These are phyloP conservation scores for Romanogobio albipinnatus DNA, from an alignment of 2,113 vertebrate genomes.

Conservation along the genomic window DNA sequence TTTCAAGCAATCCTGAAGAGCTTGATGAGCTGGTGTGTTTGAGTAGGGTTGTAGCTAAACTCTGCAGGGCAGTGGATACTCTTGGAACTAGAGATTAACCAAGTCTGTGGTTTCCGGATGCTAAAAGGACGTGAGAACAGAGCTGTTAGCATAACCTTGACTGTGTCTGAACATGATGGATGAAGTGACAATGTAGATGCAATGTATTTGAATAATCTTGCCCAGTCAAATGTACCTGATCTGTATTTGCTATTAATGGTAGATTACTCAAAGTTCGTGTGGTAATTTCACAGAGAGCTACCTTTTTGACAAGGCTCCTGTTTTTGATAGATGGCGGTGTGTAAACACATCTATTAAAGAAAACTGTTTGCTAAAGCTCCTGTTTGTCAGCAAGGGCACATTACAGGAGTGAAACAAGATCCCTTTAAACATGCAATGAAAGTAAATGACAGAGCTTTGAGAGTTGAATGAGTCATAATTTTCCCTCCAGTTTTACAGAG, in stretches of 20 bases:
- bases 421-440: constrained; percentile 32
- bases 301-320: constrained; percentile 26
- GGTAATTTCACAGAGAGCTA: constrained; percentile 13
- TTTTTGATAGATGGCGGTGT: constrained; percentile 51
- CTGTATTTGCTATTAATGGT: not conserved
- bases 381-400: constrained; percentile 51
- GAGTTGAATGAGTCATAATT: constrained; percentile 30
- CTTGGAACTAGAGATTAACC: not conserved
- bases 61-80: no score
- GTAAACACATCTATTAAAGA: constrained; percentile 52
- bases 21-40: no score
- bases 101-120: not conserved
- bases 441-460: constrained; percentile 49
- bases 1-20: no score
- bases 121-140: not conserved
- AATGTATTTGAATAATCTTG: not conserved
- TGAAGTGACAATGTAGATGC: not conserved
- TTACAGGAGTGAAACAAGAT: constrained; percentile 21
- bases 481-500: constrained; percentile 37
- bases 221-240: not conserved
- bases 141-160: constrained; percentile 16
- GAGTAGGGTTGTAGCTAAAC: no score
- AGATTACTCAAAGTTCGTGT: not conserved
- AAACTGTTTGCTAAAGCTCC: constrained; percentile 21
- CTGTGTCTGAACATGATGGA: constrained; percentile 7